phyloP scores from a whole-genome alignment of 2,797 vertebrate species.

The Bufotes viridis region DNA sequence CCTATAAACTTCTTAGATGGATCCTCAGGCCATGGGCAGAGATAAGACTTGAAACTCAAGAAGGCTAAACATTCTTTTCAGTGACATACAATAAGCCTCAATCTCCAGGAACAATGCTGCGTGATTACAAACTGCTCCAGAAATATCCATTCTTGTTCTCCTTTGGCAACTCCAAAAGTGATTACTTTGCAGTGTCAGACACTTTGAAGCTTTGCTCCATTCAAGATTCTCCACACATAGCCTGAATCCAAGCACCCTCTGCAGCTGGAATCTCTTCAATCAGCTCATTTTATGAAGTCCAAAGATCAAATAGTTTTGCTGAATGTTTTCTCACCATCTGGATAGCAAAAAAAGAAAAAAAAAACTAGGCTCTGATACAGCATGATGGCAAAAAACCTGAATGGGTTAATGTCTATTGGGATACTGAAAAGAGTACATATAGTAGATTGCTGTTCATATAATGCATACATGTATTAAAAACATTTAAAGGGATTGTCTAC shows the following conservation, averaged over 20 bases:
- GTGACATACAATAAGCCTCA: conserved; percentile 44
- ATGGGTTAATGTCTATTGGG: neutral
- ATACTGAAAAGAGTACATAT: neutral
- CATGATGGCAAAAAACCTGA: neutral
- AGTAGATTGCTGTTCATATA: neutral
- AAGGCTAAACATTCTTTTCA: conserved; percentile 50
- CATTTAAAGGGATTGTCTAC: neutral
- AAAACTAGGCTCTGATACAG: conserved; percentile 20
- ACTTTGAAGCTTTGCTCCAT: conserved; percentile 55
- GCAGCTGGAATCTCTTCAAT: conserved; percentile 58
- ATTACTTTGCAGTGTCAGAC: conserved; percentile 66
- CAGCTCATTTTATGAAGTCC: conserved; percentile 47
- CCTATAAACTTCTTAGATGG: neutral
- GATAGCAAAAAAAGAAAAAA: conserved; percentile 48
- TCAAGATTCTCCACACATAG: conserved; percentile 19
- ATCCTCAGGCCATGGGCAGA: conserved; percentile 11
- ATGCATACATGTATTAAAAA: neutral
- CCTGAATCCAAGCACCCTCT: conserved; percentile 62
- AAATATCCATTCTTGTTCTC: conserved; percentile 66
- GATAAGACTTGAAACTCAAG: conserved; percentile 19
- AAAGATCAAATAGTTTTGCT: conserved; percentile 37
- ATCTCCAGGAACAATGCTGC: neutral
- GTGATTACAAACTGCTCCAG: conserved; percentile 59
- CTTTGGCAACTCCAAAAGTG: conserved; percentile 66
- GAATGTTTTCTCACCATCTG: conserved; percentile 12